Conservation (phyloP, 2,113 vertebrate species). For the Manacus vitellinus region DNA sequence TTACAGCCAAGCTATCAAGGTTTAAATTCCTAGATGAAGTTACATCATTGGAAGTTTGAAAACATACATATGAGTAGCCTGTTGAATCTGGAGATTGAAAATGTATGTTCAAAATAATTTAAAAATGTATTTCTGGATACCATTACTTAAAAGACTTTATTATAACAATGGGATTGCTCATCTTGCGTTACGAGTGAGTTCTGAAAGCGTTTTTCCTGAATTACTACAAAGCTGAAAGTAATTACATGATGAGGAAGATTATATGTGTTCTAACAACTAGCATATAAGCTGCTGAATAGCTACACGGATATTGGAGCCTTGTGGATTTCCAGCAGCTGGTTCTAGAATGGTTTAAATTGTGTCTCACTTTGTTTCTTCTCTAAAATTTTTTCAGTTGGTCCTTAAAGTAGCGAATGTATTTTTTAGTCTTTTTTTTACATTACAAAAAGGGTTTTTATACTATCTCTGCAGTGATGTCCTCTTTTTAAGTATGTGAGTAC, state of each 20-base stretch:
- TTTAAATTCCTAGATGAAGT: background rate
- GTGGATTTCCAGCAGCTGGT: background rate
- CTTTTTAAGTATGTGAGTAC: background rate
- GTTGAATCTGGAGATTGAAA: background rate
- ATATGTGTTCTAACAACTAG: background rate
- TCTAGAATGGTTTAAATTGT: background rate
- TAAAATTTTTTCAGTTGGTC: background rate
- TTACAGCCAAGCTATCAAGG: background rate
- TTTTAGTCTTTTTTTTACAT: background rate
- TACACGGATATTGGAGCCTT: background rate
- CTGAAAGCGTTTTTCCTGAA: background rate
- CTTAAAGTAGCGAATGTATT: background rate
- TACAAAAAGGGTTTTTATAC: background rate
- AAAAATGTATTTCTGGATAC: rapidly evolving
- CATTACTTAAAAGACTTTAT: background rate
- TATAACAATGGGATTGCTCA: background rate
- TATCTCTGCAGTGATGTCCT: background rate
- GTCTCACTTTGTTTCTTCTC: background rate
- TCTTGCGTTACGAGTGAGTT: background rate
- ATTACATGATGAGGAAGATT: background rate
- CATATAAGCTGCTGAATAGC: background rate
- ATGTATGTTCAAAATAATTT: background rate
- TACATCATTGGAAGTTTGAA: background rate
- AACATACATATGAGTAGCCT: background rate
- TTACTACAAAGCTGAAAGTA: background rate